Percentiles rank a stretch among this genome's conserved stretches.
Evolutionary conservation across 2,113 vertebrate species (phyloP).

Genomic region (Silurus meridionalis): DNA sequence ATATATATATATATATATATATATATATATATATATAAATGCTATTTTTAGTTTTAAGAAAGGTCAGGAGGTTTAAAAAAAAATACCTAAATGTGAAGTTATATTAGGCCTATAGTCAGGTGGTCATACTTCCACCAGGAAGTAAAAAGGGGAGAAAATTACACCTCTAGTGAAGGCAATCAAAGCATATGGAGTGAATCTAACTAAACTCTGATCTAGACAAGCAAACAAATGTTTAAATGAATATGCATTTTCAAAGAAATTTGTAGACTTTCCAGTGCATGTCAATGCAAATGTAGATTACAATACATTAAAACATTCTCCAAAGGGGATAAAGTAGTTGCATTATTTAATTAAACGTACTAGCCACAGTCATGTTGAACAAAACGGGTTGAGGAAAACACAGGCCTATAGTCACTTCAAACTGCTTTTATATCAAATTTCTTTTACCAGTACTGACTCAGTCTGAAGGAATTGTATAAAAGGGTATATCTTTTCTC

Average conservation of each 20-base stretch:
- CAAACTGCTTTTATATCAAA: conserved; percentile 58
- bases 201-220: not conserved
- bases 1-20: too few species aligned
- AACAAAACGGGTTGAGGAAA: conserved; percentile 46
- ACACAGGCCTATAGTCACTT: conserved; percentile 48
- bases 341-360: conserved; percentile 15
- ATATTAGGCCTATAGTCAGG: conserved; percentile 48
- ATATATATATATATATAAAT: too few species aligned
- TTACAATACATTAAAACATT: not conserved
- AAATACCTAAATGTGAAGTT: conserved; percentile 33
- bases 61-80: conserved; percentile 3
- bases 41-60: too few species aligned
- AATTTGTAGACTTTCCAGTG: not conserved
- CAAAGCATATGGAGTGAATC: conserved; percentile 27
- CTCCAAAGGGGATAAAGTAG: not conserved
- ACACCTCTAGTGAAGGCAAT: conserved; percentile 19
- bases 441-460: conserved; percentile 60
- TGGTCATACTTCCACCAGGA: conserved; percentile 4
- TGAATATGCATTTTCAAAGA: conserved; percentile 2
- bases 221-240: not conserved
- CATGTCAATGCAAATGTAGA: not conserved
- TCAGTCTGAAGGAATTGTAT: conserved; percentile 62
- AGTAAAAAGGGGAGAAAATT: conserved; percentile 26
- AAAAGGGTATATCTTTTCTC: conserved; percentile 68
- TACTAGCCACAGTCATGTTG: conserved; percentile 39